A percentile compares a stretch with the other conserved stretches of the same genome.
phyloP scores from a whole-genome alignment of 2,113 vertebrate genomes.

The Corythaeola cristata region DNA sequence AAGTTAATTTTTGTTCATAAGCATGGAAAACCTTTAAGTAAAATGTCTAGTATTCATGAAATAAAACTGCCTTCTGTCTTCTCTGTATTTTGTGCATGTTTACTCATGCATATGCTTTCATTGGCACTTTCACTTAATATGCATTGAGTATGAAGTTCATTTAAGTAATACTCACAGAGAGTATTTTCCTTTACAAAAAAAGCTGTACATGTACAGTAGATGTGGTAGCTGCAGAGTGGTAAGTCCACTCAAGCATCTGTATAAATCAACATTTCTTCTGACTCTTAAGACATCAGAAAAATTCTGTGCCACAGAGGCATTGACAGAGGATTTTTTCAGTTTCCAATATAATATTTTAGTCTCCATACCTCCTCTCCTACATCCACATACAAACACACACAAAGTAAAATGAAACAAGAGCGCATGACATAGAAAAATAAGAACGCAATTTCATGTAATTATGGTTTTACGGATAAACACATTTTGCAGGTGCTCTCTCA shows the following conservation, averaged over 20 bases:
- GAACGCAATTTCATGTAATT: not conserved
- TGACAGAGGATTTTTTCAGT: not conserved
- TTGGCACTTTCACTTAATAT: not conserved
- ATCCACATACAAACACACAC: not conserved
- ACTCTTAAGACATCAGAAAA: not conserved
- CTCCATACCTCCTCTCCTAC: not conserved
- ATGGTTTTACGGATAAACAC: not conserved
- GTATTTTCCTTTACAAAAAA: not conserved
- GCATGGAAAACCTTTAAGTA: not conserved
- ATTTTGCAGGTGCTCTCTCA: not conserved
- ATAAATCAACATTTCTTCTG: not conserved
- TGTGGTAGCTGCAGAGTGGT: not conserved
- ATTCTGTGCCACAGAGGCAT: not conserved
- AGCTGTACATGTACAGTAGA: not conserved
- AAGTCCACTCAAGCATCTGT: not conserved
- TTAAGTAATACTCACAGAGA: not conserved
- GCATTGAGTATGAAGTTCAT: not conserved
- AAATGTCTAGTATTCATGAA: not conserved
- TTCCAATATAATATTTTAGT: not conserved
- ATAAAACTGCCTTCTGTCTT: not conserved
- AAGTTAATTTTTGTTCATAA: not conserved
- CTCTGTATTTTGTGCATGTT: not conserved
- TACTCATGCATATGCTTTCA: not conserved
- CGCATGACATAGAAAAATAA: not conserved
- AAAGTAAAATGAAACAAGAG: not conserved